Evolutionary conservation across 2,888 invertebrate genomes (phyloP).

Genomic region (Leptura quadrifasciata): DNA sequence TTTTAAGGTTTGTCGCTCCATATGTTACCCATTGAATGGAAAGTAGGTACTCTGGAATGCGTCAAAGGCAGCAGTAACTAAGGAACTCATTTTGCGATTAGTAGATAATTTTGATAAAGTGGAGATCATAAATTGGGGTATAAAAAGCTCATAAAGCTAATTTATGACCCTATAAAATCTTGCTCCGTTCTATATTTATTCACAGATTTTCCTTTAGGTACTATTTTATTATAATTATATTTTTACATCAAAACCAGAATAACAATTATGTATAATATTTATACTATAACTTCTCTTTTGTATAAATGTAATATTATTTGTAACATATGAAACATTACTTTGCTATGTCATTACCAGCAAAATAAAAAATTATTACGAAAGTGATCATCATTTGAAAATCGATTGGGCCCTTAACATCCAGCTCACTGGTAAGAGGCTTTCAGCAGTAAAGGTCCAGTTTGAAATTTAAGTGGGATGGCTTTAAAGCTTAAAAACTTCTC

Average conservation of each 20-base stretch:
- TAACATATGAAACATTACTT: not conserved
- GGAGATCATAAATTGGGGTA: slow-evolving; percentile 28
- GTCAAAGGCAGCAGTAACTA: slow-evolving; percentile 18
- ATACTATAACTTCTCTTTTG: not conserved
- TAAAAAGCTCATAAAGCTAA: slow-evolving; percentile 38
- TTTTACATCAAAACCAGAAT: not conserved
- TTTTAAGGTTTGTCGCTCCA: slow-evolving; percentile 34
- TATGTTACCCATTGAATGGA: slow-evolving; percentile 30
- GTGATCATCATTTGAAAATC: not conserved
- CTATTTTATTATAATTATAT: not conserved
- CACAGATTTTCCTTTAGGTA: slow-evolving; percentile 19
- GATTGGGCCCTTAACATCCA: not conserved
- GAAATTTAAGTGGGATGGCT: not conserved
- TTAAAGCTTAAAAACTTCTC: not conserved
- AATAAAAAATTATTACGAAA: not conserved
- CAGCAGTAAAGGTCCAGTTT: not conserved
- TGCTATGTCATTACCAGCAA: not conserved
- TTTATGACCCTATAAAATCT: slow-evolving; percentile 28
- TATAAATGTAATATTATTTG: not conserved
- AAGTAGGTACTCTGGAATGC: slow-evolving; percentile 5
- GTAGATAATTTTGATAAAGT: slow-evolving; percentile 31
- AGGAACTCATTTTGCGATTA: slow-evolving; percentile 19
- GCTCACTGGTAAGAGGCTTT: not conserved
- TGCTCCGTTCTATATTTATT: not conserved
- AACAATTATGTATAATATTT: not conserved